Evolutionary conservation across 2,113 vertebrate genomes (phyloP), one percentile per base, ranked within the genome.

Genomic region (Cephalopterus ornatus): DNA sequence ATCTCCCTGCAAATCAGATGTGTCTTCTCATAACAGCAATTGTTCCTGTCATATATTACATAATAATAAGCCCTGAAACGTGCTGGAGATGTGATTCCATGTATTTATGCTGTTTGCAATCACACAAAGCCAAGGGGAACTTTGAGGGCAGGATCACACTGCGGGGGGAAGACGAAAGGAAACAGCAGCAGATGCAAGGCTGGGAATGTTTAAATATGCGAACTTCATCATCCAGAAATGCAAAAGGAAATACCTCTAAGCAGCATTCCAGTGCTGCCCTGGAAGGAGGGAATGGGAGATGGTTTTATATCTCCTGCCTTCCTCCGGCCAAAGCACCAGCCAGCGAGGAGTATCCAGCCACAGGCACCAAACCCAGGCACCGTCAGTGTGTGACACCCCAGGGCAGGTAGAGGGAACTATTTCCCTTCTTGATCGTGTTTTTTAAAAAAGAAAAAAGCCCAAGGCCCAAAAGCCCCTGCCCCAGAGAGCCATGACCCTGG

Each of bases 241-340:
- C 6, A 26, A 53, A 32, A 73, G 37, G 33, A 94, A 14, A 33
- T 53, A 62, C 78, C 50, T 85, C 63, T 11, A n/a, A 82, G 39
- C 62, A 61, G 18, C 0, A 2, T 74, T 65, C 50, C 74, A 66
- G 72, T 2, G 30, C 59, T 75, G 24, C 65, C 9, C 41, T 32
- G 11, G 66, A 66, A 49, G 46, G 33, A 12, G 17, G 52, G 1
- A 52, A 47, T 3, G 62, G 22, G 30, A 86, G 8, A 32, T 4
- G 0, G 0, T 12, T 55, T 71, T 47, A 1, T 15, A 28, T 28
- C 52, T 46, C 1, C 0, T 17, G 28, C 30, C 23, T 72, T 50
- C 23, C 59, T 24, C 55, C 19, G 33, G 42, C 84, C 17, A 74
- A 78, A 47, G 22, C 20, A 49, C 47, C 61, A 75, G 41, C 39